A percentile compares a stretch with the other conserved stretches of the same genome.
Evolutionary conservation across 2,113 vertebrate genomes (phyloP).

Genomic region (Phodopus roborovskii): DNA sequence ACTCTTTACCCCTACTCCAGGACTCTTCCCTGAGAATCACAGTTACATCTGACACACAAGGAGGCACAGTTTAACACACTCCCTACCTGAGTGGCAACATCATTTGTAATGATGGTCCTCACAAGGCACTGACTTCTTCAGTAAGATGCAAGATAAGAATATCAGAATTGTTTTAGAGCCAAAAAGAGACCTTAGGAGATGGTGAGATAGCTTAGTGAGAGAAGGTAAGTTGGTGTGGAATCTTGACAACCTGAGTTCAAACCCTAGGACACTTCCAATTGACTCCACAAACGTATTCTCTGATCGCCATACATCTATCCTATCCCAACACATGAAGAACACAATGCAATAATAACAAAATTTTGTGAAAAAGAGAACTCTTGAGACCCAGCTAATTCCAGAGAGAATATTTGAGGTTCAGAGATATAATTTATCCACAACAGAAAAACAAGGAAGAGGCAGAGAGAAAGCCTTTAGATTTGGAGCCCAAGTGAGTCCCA

Average conservation of each 20-base stretch:
- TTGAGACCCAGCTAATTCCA: not conserved
- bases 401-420: not conserved
- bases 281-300: not conserved
- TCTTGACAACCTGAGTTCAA: not conserved
- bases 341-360: not conserved
- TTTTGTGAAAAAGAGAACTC: not conserved
- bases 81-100: not conserved
- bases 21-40: not conserved
- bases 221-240: not conserved
- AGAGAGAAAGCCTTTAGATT: not conserved
- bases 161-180: not conserved
- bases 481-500: not conserved
- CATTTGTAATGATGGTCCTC: not conserved
- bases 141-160: not conserved
- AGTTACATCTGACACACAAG: not conserved
- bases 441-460: not conserved
- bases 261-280: not conserved
- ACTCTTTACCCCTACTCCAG: not conserved
- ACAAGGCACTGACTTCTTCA: not conserved
- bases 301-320: no score
- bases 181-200: not conserved
- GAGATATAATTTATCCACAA: not conserved
- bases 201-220: not conserved
- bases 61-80: not conserved
- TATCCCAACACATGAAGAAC: not conserved